Evolutionary conservation across 2,888 invertebrate species (phyloP).

Genomic region (Mesorhabditis belari): DNA sequence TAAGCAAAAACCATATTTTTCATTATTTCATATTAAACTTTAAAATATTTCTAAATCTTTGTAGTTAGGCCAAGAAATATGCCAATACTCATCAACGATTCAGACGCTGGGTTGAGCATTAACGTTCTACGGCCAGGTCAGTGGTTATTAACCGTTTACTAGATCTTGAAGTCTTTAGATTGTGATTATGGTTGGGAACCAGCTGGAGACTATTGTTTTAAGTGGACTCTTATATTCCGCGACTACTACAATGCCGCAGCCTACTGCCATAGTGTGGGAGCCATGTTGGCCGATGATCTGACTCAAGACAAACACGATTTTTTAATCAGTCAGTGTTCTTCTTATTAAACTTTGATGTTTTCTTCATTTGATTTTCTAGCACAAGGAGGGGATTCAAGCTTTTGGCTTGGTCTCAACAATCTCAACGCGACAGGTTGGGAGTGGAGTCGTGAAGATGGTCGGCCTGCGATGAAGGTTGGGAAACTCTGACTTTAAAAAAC

Average conservation of each 20-base stretch:
- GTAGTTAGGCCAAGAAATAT: too few species aligned
- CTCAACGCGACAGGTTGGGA: conserved; percentile 10
- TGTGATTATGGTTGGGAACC: conserved; percentile 31
- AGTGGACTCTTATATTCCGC: conserved; percentile 6
- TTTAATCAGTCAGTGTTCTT: conserved; percentile 7
- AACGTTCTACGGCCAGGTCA: neutral
- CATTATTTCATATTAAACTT: too few species aligned
- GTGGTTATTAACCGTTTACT: too few species aligned
- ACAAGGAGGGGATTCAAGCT: conserved; percentile 8
- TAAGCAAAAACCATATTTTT: too few species aligned
- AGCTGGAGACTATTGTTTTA: conserved; percentile 26
- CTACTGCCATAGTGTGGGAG: conserved; percentile 26
- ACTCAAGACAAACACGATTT: conserved; percentile 15
- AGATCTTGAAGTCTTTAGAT: conserved; percentile 3
- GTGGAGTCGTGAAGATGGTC: conserved; percentile 21
- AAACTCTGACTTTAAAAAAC: neutral
- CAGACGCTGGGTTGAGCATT: neutral
- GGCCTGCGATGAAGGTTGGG: neutral
- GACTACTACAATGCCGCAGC: conserved; percentile 17
- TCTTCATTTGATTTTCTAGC: too few species aligned
- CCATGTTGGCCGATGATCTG: conserved; percentile 34
- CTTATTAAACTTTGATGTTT: neutral
- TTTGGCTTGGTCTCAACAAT: conserved; percentile 28
- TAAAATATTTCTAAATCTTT: too few species aligned
- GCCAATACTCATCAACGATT: neutral